Conservation (phyloP, 1,140 invertebrate species). For the Caenorhabditis tropicalis region DNA sequence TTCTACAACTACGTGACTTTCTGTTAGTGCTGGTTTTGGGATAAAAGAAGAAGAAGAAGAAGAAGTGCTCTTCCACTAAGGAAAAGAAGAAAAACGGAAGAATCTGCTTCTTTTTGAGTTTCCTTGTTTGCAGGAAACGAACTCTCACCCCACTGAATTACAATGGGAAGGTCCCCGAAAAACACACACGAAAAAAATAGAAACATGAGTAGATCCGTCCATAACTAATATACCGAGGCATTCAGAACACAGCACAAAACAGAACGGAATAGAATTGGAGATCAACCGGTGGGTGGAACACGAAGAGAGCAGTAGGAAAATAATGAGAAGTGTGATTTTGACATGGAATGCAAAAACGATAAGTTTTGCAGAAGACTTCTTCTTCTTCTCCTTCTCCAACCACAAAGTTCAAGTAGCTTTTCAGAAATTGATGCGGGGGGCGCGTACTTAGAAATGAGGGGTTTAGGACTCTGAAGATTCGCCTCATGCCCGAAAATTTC, state of each 20-base stretch:
- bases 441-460: neutral
- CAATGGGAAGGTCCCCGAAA: neutral
- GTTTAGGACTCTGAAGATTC: neutral
- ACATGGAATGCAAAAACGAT: neutral
- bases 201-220: neutral
- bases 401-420: neutral
- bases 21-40: neutral
- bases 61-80: neutral
- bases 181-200: neutral
- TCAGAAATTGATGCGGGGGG: neutral
- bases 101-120: conserved; percentile 12
- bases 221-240: conserved; percentile 19
- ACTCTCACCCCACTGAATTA: neutral
- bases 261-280: neutral
- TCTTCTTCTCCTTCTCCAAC: neutral
- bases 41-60: too few relatives aligned
- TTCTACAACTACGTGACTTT: conserved; percentile 8
- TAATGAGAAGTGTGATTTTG: neutral
- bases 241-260: neutral
- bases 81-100: neutral
- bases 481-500: neutral
- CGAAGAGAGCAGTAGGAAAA: neutral
- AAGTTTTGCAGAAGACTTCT: too few relatives aligned
- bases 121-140: conserved; percentile 12
- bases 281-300: neutral